A percentile compares a stretch with the other conserved stretches of the same genome.
Conservation (phyloP, 2,113 vertebrate genomes). For the Reinhardtius hippoglossoides region DNA sequence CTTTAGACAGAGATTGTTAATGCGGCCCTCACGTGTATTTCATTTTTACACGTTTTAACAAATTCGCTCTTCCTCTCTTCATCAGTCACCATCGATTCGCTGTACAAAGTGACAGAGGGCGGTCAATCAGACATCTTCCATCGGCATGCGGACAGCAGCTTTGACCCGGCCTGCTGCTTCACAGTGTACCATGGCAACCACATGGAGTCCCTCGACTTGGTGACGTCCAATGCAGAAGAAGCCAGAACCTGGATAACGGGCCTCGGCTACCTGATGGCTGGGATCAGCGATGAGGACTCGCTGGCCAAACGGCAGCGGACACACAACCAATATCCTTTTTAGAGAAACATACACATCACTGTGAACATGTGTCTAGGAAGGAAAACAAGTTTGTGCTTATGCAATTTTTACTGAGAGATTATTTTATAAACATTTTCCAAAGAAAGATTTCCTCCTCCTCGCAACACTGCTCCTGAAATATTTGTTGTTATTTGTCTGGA, state of each 20-base stretch:
- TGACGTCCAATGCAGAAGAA: slow-evolving; percentile 94
- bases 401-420: not conserved
- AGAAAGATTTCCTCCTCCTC: no score
- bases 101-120: slow-evolving; percentile 97
- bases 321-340: slow-evolving; percentile 98
- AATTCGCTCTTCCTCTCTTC: slow-evolving; percentile 4
- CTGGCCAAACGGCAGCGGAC: slow-evolving; percentile 93
- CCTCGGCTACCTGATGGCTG: slow-evolving; percentile 95
- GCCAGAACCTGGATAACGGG: slow-evolving; percentile 97
- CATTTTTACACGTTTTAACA: not conserved
- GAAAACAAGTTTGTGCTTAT: not conserved
- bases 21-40: not conserved
- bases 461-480: no score
- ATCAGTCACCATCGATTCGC: slow-evolving; percentile 95
- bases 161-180: slow-evolving; percentile 94
- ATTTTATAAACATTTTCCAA: no score
- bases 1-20: no score
- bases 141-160: slow-evolving; percentile 90
- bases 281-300: slow-evolving; percentile 97
- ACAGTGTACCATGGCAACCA: slow-evolving; percentile 97
- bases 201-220: slow-evolving; percentile 95
- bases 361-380: not conserved
- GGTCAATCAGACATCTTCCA: slow-evolving; percentile 95
- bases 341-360: not conserved
- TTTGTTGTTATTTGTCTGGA: no score